Percentiles rank a stretch among this genome's conserved stretches.
phyloP scores from a whole-genome alignment of 2,888 invertebrate species.

The Synergus umbraculus region DNA sequence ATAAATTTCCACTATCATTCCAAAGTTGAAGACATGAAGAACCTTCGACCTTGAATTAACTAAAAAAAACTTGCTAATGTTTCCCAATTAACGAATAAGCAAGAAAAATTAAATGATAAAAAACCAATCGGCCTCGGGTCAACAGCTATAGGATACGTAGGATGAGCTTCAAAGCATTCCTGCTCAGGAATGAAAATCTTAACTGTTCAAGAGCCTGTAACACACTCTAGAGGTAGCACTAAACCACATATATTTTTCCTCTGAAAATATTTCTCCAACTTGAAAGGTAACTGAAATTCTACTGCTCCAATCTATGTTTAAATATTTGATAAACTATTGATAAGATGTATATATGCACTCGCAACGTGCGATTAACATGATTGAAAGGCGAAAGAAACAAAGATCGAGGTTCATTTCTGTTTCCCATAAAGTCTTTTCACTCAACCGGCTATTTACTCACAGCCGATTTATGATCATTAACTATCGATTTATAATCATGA shows the following conservation, averaged over 20 bases:
- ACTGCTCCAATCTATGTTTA: background rate
- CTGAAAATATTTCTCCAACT: background rate
- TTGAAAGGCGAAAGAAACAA: conserved; percentile 3
- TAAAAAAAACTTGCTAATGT: background rate
- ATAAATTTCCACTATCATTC: background rate
- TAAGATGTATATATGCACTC: background rate
- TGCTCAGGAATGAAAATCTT: conserved; percentile 9
- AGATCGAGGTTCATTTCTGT: background rate
- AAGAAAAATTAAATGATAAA: background rate
- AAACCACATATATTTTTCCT: background rate
- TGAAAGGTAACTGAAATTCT: background rate
- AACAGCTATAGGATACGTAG: background rate
- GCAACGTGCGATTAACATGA: background rate
- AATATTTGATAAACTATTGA: background rate
- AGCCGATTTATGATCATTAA: conserved; percentile 2
- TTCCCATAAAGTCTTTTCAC: conserved; percentile 17
- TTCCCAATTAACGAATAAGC: background rate
- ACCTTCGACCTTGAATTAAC: background rate
- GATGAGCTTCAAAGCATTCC: conserved; percentile 5
- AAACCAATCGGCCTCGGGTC: background rate
- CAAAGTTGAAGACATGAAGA: background rate
- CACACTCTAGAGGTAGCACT: background rate
- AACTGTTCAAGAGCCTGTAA: background rate
- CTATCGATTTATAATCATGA: conserved; percentile 14
- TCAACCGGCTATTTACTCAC: background rate